Percentiles rank a stretch among this genome's conserved stretches.
phyloP scores from a whole-genome alignment of 2,888 invertebrate genomes.

The Caenorhabditis parvicauda region DNA sequence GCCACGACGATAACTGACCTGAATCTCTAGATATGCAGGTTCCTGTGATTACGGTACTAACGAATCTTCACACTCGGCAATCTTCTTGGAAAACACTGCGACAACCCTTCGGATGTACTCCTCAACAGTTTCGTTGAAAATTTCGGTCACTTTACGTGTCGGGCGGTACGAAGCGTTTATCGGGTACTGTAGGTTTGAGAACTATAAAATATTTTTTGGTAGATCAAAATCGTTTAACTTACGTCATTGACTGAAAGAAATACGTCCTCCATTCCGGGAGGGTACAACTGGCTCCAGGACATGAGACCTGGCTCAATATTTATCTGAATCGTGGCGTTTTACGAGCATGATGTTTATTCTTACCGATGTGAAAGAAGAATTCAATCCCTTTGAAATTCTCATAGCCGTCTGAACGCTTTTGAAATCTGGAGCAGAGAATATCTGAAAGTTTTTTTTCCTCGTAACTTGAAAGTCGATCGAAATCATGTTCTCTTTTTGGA shows the following conservation, averaged over 20 bases:
- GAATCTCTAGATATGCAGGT: neutral
- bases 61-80: constrained; percentile 23
- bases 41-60: too few species aligned
- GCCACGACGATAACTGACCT: constrained; percentile 17
- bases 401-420: constrained; percentile 22
- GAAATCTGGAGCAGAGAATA: constrained; percentile 25
- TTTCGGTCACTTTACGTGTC: neutral
- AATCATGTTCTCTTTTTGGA: too few species aligned
- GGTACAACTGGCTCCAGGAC: constrained; percentile 17
- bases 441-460: too few species aligned
- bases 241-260: constrained; percentile 16
- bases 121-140: constrained; percentile 14
- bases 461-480: too few species aligned
- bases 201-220: constrained; percentile 7
- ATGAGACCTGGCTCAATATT: constrained; percentile 23
- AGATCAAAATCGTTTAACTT: neutral
- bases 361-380: constrained; percentile 19
- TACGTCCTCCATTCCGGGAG: constrained; percentile 13
- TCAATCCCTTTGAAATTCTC: constrained; percentile 18
- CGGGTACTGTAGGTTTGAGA: constrained; percentile 18
- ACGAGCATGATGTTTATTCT: too few species aligned
- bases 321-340: too few species aligned
- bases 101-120: constrained; percentile 12
- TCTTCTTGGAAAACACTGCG: constrained; percentile 1
- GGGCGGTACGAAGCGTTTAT: constrained; percentile 23